Percentiles rank a stretch among this genome's conserved stretches.
Evolutionary conservation across 2,888 invertebrate genomes (phyloP).

Genomic region (Lepidocyrtinus sp.): DNA sequence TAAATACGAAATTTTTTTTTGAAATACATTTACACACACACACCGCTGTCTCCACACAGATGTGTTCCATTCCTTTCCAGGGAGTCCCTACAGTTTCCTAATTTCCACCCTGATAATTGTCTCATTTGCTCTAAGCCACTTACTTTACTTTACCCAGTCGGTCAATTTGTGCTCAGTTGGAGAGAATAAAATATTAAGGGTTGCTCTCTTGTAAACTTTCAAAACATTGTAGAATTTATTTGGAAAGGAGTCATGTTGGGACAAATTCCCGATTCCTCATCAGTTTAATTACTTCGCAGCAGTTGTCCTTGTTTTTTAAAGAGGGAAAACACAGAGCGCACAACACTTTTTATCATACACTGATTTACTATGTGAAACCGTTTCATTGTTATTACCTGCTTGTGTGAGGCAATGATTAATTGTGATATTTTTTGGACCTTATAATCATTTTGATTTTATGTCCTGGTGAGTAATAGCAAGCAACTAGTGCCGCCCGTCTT

Average conservation of each 20-base stretch:
- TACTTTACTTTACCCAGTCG: constrained; percentile 26
- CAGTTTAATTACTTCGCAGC: constrained; percentile 70
- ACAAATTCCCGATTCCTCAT: constrained; percentile 68
- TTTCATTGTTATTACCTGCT: constrained; percentile 21
- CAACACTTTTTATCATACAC: constrained; percentile 40
- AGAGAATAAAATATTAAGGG: constrained; percentile 21
- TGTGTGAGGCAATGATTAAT: constrained; percentile 54
- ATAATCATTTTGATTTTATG: constrained; percentile 38
- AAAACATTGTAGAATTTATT: not conserved
- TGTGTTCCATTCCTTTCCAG: not conserved
- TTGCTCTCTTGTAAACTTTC: not conserved
- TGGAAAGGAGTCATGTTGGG: constrained; percentile 39
- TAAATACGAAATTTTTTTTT: not conserved
- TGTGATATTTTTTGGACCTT: constrained; percentile 52
- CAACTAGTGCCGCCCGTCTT: constrained; percentile 28
- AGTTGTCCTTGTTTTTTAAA: constrained; percentile 59
- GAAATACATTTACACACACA: too few species aligned
- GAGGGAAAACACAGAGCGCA: constrained; percentile 8
- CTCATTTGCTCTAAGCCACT: constrained; percentile 28
- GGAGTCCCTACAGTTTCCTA: not conserved
- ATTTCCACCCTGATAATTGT: constrained; percentile 8
- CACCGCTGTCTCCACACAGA: too few species aligned
- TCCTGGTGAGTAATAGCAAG: constrained; percentile 37
- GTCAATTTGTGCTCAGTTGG: constrained; percentile 46
- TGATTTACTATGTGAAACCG: constrained; percentile 7